These are phyloP conservation scores for Psilopogon haemacephalus DNA, from an alignment of 2,113 vertebrate species.

Conservation along the genomic window DNA sequence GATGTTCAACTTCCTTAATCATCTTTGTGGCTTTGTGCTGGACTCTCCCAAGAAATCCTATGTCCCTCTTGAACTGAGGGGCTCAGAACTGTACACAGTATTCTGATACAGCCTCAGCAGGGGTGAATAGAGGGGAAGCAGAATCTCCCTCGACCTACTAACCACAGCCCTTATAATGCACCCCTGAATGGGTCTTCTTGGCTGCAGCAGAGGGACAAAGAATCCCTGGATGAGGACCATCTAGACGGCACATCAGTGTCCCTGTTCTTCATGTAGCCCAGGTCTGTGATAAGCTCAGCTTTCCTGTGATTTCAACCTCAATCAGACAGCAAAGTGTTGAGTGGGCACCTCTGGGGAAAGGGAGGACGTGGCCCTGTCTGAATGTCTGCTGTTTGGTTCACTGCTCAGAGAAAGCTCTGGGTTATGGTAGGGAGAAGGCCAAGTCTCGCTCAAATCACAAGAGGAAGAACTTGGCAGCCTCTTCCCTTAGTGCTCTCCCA, in stretches of 20 bases:
- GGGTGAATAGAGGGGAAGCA: no score
- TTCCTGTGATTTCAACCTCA: background rate
- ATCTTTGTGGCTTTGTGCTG: no score
- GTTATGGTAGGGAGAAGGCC: background rate
- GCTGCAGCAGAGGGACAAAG: rapidly evolving
- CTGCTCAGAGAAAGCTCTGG: background rate
- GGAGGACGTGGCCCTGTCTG: background rate
- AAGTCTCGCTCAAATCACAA: background rate
- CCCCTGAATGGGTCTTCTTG: no score
- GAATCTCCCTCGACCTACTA: no score
- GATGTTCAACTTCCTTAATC: no score
- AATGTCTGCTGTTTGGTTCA: background rate
- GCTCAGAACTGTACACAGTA: no score
- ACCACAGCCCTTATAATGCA: no score
- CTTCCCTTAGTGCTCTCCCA: background rate
- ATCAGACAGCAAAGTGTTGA: background rate
- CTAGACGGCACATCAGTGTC: background rate
- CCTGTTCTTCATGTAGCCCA: rapidly evolving
- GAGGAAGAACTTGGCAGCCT: conserved; percentile 3
- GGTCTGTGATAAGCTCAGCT: background rate
- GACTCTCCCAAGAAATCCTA: no score
- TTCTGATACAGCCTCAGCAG: no score
- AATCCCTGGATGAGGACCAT: background rate
- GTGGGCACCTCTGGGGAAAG: background rate
- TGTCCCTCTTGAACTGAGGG: no score